Evolutionary conservation across 2,888 invertebrate species (phyloP).

Genomic region (Scelioninae gen. 1): DNA sequence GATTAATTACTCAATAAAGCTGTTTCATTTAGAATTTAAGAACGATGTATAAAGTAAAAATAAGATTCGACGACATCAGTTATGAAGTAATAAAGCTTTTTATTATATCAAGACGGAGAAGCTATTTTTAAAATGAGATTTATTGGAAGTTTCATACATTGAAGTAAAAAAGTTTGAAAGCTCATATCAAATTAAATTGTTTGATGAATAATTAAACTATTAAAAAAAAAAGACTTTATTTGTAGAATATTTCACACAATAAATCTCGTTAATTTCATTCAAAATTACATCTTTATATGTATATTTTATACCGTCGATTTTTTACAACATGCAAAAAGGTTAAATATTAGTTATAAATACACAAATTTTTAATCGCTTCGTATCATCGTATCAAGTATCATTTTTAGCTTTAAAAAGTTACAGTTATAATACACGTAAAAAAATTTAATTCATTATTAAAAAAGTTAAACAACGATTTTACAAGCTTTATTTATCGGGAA

Average conservation of each 20-base stretch:
- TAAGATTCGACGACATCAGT: conserved; percentile 23
- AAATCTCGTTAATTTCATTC: too few relatives aligned
- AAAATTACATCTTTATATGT: too few relatives aligned
- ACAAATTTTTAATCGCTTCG: too few relatives aligned
- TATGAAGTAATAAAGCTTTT: conserved; percentile 29
- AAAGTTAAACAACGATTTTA: background rate
- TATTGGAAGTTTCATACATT: conserved; percentile 23
- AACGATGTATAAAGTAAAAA: conserved; percentile 8
- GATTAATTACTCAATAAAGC: conserved; percentile 22
- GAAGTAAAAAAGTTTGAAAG: conserved; percentile 5
- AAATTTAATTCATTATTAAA: background rate
- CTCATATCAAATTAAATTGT: conserved; percentile 4
- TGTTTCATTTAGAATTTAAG: conserved; percentile 21
- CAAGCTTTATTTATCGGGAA: background rate
- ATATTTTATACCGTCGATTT: too few relatives aligned
- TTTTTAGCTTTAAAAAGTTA: background rate
- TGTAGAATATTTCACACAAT: too few relatives aligned
- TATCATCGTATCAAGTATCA: background rate
- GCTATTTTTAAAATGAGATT: conserved; percentile 28
- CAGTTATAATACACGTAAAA: background rate
- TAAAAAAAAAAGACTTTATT: too few relatives aligned
- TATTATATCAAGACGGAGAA: conserved; percentile 22
- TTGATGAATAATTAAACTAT: background rate
- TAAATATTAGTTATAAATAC: too few relatives aligned
- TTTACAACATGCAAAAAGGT: too few relatives aligned